Evolutionary conservation across 2,797 vertebrate species (phyloP).

Genomic region (Gymnocypris eckloni): DNA sequence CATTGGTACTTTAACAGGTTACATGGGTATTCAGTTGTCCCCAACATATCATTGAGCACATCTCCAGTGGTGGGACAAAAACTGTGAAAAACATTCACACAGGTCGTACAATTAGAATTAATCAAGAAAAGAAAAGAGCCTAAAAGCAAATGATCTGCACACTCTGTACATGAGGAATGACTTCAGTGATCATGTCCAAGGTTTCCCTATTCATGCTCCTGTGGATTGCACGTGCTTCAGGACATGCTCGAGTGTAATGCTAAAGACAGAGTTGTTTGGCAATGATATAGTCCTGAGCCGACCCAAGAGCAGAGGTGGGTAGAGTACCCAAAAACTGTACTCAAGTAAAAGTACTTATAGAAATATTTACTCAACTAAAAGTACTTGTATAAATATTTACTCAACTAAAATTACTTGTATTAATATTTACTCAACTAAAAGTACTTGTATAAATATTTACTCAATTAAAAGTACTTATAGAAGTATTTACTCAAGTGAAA

Average conservation of each 20-base stretch:
- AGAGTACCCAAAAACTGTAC: no score
- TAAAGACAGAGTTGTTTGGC: constrained; percentile 70
- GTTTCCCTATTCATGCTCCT: background rate
- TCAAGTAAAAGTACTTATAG: no score
- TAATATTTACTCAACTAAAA: no score
- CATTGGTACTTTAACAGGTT: background rate
- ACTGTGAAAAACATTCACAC: constrained; percentile 45
- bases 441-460: no score
- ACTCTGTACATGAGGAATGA: background rate
- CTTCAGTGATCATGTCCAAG: background rate
- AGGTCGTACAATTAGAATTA: background rate
- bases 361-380: no score
- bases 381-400: no score
- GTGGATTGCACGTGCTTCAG: constrained; percentile 77
- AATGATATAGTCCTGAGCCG: constrained; percentile 61
- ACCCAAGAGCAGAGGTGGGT: background rate
- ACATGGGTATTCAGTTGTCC: constrained; percentile 42
- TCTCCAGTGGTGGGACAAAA: constrained; percentile 63
- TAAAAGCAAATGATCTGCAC: background rate
- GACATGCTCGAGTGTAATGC: constrained; percentile 72
- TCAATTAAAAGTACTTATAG: no score
- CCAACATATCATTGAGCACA: constrained; percentile 68
- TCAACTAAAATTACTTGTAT: no score
- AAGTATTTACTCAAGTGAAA: no score
- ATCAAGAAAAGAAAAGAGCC: background rate